Conservation (phyloP, 2,113 vertebrate species). For the Neogale vison region DNA sequence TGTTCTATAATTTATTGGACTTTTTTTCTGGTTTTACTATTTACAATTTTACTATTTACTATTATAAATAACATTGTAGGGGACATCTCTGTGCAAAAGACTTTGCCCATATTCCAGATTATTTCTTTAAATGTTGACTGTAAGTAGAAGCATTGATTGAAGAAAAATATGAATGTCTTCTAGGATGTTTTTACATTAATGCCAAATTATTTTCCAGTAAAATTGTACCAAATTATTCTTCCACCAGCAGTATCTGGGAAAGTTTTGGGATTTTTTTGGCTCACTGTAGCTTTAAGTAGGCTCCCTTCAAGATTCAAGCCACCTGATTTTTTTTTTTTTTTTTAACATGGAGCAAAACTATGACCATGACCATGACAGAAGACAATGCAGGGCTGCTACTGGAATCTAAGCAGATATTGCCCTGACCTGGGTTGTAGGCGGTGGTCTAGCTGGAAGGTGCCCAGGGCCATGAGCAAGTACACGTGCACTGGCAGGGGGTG, state of each 20-base stretch:
- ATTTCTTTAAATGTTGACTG: neutral
- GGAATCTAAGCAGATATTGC: fast-evolving
- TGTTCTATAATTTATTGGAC: neutral
- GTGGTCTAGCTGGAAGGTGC: neutral
- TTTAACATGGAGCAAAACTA: neutral
- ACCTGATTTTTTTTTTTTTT: neutral
- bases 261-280: neutral
- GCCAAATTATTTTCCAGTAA: neutral
- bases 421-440: neutral
- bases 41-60: no score
- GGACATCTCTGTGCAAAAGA: neutral
- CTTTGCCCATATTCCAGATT: neutral
- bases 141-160: neutral
- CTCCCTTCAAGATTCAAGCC: conserved; percentile 11
- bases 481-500: neutral
- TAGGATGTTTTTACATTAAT: neutral
- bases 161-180: neutral
- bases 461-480: neutral
- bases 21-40: neutral
- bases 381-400: neutral
- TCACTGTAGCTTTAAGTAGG: neutral
- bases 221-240: neutral
- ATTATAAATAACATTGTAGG: neutral
- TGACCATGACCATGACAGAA: neutral
- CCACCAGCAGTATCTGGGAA: neutral